Evolutionary conservation across 2,113 vertebrate species (phyloP).

Genomic region (Hyla sarda): DNA sequence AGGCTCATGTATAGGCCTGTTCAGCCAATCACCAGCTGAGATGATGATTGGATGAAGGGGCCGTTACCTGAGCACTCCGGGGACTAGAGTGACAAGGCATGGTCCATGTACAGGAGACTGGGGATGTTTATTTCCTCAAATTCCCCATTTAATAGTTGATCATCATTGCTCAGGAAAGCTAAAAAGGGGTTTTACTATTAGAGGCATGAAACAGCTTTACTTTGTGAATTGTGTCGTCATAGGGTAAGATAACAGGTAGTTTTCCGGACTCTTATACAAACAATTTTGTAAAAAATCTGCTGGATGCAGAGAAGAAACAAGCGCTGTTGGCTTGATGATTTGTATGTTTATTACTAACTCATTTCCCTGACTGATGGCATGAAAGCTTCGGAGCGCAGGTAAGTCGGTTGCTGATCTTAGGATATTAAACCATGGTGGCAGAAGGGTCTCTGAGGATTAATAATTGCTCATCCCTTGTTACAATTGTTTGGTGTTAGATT

Average conservation of each 20-base stretch:
- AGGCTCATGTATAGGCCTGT: no score
- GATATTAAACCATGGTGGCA: slow-evolving; percentile 4
- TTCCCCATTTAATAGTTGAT: no score
- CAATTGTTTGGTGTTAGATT: slow-evolving; percentile 31
- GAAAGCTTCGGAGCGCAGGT: background rate
- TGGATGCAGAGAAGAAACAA: background rate
- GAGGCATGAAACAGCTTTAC: background rate
- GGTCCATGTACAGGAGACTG: no score
- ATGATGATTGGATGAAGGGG: no score
- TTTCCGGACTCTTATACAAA: background rate
- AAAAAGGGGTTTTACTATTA: no score
- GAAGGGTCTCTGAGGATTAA: slow-evolving; percentile 28
- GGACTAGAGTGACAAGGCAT: no score
- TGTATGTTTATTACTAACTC: background rate
- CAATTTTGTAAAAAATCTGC: background rate
- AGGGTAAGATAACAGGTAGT: background rate
- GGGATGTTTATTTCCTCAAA: no score
- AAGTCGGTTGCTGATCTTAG: background rate
- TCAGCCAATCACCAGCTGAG: no score
- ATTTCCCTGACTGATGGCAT: background rate
- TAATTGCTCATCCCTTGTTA: slow-evolving; percentile 45
- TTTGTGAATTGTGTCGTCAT: background rate
- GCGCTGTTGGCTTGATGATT: background rate
- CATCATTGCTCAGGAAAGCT: no score
- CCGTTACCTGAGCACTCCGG: no score